Evolutionary conservation across 2,113 vertebrate genomes (phyloP).

Genomic region (Sturnus vulgaris): DNA sequence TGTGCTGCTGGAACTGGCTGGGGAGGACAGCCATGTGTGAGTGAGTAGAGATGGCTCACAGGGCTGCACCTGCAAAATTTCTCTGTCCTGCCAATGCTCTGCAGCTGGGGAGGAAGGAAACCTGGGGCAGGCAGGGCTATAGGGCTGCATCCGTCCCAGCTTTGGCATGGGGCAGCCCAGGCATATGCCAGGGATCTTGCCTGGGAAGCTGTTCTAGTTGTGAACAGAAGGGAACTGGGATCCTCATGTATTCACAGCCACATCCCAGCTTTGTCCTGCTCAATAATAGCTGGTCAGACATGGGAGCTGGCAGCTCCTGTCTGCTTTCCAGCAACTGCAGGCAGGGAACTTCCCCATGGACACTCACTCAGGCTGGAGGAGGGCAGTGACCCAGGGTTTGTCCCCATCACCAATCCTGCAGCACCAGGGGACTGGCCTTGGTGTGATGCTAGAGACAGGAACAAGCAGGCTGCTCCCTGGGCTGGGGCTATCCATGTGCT

Average conservation of each 20-base stretch:
- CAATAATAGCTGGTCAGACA: neutral
- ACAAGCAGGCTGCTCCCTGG: neutral
- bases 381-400: neutral
- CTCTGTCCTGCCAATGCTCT: neutral
- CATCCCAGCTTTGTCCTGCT: neutral
- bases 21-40: neutral
- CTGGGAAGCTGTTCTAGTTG: neutral
- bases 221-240: neutral
- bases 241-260: neutral
- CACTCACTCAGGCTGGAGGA: neutral
- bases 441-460: neutral
- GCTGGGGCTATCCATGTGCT: neutral
- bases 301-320: neutral
- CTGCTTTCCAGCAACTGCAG: neutral
- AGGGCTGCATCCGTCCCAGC: neutral
- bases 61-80: neutral
- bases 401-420: neutral
- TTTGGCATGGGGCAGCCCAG: neutral
- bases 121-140: neutral
- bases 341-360: neutral
- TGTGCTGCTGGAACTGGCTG: neutral
- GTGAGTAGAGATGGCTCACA: neutral
- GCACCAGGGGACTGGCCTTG: neutral
- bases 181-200: neutral
- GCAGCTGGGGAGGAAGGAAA: constrained; percentile 26